phyloP scores from a whole-genome alignment of 2,113 vertebrate genomes.

The Chroicocephalus ridibundus region DNA sequence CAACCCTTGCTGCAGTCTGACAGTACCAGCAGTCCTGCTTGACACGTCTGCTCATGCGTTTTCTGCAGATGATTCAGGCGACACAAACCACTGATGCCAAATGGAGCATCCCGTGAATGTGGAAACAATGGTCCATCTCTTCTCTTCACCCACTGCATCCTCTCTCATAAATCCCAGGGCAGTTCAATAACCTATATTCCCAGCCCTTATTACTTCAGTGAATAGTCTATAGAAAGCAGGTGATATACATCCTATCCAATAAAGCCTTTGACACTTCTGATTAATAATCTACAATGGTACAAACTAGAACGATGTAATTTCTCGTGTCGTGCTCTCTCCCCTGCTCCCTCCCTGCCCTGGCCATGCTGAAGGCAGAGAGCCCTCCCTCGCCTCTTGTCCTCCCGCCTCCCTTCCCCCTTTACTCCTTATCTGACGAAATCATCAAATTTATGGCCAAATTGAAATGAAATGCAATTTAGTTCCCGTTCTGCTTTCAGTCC shows the following conservation, averaged over 20 bases:
- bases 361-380: not conserved
- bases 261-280: conserved; percentile 24
- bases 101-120: not conserved
- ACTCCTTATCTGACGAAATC: conserved; percentile 65
- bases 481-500: conserved; percentile 68
- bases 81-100: not conserved
- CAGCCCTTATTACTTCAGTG: not conserved
- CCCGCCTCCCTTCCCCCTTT: not conserved
- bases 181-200: not conserved
- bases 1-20: not conserved
- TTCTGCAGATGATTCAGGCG: not conserved
- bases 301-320: not conserved
- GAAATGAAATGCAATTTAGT: conserved; percentile 79
- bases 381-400: not conserved
- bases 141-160: not conserved
- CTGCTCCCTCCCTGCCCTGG: not conserved
- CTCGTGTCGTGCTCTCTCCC: not conserved
- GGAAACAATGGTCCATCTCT: not conserved
- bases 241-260: not conserved
- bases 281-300: not conserved
- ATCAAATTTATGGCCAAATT: conserved; percentile 74
- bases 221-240: not conserved
- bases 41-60: not conserved
- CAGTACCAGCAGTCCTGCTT: not conserved
- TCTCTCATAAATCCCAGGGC: not conserved